These are phyloP conservation scores for Parus major DNA, from an alignment of 2,113 vertebrate species.

Conservation along the genomic window DNA sequence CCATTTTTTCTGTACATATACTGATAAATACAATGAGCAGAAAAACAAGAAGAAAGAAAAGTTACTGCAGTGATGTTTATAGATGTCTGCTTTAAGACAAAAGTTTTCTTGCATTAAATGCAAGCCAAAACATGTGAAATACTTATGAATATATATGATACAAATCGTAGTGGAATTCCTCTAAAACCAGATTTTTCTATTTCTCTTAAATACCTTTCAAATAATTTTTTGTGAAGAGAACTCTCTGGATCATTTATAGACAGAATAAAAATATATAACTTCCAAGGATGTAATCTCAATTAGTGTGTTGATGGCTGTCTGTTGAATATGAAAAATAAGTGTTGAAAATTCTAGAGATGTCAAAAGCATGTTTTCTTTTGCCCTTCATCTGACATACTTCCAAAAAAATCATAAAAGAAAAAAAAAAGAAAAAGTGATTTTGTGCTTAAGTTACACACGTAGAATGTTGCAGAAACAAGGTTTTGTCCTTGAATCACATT, in stretches of 20 bases:
- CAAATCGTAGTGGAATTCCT: not conserved
- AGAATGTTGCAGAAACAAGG: not conserved
- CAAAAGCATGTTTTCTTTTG: not conserved
- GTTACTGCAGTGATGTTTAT: not conserved
- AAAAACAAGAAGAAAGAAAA: not conserved
- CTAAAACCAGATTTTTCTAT: not conserved
- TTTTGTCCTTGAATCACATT: not conserved
- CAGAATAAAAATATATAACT: not conserved
- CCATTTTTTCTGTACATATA: not conserved
- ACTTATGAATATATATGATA: not conserved
- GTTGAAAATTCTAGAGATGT: not conserved
- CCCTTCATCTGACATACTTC: not conserved
- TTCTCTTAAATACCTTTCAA: not conserved
- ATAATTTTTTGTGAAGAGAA: not conserved
- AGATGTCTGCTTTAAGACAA: not conserved
- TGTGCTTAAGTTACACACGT: not conserved
- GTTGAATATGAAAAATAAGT: not conserved
- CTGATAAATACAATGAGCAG: not conserved
- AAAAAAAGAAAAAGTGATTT: not conserved
- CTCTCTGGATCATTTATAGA: not conserved
- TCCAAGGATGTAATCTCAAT: not conserved
- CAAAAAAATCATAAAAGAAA: not conserved
- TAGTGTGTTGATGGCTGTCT: rapidly evolving
- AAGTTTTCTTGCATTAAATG: not conserved
- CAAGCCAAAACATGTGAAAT: not conserved